These are phyloP conservation scores for Oscheius sp. DNA, from an alignment of 1,140 invertebrate species.

Conservation along the genomic window DNA sequence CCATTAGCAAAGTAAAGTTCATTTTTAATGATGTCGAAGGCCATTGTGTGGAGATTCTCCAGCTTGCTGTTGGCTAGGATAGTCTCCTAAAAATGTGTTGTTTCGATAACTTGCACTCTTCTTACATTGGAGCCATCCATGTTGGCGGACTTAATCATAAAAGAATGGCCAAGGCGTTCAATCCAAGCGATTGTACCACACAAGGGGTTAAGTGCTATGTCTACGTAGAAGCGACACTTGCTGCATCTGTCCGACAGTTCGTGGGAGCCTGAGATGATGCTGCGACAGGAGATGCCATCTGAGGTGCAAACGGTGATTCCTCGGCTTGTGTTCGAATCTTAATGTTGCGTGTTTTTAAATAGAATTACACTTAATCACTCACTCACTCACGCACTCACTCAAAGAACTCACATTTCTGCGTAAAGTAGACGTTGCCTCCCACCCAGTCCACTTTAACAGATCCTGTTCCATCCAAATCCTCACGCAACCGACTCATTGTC, in stretches of 20 bases:
- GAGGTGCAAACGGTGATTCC: conserved; percentile 22
- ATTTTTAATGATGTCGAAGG: conserved; percentile 23
- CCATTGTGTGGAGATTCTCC: conserved; percentile 6
- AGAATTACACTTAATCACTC: too few species aligned
- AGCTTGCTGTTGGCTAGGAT: conserved; percentile 30
- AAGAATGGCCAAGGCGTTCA: background rate
- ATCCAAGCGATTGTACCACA: conserved; percentile 23
- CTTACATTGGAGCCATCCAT: conserved; percentile 32
- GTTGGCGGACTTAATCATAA: conserved; percentile 19
- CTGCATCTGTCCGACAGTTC: background rate
- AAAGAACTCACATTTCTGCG: conserved; percentile 15
- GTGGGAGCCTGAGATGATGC: conserved; percentile 8
- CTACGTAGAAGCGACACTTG: conserved; percentile 13
- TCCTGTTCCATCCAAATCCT: conserved; percentile 18
- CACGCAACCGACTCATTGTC: conserved; percentile 14
- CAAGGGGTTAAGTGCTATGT: conserved; percentile 23
- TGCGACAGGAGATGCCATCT: conserved; percentile 17
- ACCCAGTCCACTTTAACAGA: conserved; percentile 28
- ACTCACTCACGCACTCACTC: background rate
- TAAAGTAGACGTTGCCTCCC: conserved; percentile 28
- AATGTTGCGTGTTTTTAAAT: too few species aligned
- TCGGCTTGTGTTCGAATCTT: conserved; percentile 14
- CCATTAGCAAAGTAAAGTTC: conserved; percentile 29
- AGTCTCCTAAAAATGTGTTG: background rate
- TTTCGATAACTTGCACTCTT: too few species aligned